These are phyloP conservation scores for Eupeodes latifasciatus DNA, from an alignment of 2,888 invertebrate genomes.

Conservation along the genomic window DNA sequence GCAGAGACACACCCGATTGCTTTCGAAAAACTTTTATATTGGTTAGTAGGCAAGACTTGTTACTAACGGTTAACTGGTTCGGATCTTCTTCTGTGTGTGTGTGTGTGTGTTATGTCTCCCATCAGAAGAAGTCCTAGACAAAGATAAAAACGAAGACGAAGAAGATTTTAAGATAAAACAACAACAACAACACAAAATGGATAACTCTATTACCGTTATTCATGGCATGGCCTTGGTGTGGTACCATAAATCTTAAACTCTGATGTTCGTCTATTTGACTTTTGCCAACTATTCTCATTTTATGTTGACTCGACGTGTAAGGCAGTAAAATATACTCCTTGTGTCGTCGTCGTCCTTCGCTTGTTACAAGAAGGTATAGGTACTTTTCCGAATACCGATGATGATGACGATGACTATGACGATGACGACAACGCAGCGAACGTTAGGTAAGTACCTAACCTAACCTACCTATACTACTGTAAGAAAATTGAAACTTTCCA, in stretches of 20 bases:
- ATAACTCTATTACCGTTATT: constrained; percentile 49
- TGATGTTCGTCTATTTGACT: constrained; percentile 57
- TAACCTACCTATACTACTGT: neutral
- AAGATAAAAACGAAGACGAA: neutral
- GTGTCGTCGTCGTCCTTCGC: constrained; percentile 2
- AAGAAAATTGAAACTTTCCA: constrained; percentile 66
- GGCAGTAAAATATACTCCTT: constrained; percentile 39
- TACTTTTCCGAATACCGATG: neutral
- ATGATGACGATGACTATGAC: neutral
- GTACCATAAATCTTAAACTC: constrained; percentile 57
- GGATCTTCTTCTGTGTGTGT: neutral
- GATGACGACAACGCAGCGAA: neutral
- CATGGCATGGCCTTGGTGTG: constrained; percentile 24
- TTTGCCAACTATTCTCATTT: constrained; percentile 54
- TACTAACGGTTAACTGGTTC: constrained; percentile 22
- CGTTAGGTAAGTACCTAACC: neutral
- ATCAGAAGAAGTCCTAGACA: neutral
- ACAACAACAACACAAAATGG: constrained; percentile 7
- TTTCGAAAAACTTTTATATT: constrained; percentile 39
- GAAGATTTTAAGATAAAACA: constrained; percentile 17
- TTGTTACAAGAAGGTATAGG: constrained; percentile 31
- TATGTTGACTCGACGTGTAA: constrained; percentile 62
- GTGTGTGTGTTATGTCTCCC: neutral
- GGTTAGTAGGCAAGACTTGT: constrained; percentile 43
- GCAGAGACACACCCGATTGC: constrained; percentile 48